A percentile compares a stretch with the other conserved stretches of the same genome.
phyloP scores from a whole-genome alignment of 2,113 vertebrate species.

The Coracopsis vasa region DNA sequence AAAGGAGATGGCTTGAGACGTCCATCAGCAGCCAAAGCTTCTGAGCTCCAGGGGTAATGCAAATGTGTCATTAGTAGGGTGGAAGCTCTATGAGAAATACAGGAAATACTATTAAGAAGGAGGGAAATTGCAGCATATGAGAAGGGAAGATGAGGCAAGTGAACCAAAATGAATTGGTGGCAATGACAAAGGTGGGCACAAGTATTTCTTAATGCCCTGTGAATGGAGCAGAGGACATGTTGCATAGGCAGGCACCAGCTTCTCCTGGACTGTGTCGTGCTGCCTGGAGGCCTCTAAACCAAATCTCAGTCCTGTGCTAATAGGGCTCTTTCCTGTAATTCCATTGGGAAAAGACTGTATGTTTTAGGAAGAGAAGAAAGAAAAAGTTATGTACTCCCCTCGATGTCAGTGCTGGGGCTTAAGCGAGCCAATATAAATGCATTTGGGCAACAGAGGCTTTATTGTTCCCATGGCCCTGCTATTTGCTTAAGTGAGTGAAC shows the following conservation, averaged over 20 bases:
- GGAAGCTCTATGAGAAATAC: not conserved
- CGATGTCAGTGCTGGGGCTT: not conserved
- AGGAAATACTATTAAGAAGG: not conserved
- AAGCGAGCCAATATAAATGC: not conserved
- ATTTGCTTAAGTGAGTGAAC: not conserved
- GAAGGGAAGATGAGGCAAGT: not conserved
- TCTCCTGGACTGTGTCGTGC: not conserved
- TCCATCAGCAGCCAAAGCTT: not conserved
- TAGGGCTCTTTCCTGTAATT: not conserved
- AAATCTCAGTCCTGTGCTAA: not conserved
- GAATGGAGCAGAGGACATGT: accelerated
- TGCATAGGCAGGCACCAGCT: not conserved
- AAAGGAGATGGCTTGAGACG: not conserved
- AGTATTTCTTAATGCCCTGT: not conserved
- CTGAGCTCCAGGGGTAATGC: accelerated
- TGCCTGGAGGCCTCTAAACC: not conserved
- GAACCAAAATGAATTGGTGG: not conserved
- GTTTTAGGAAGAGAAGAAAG: not conserved
- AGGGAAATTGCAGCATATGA: not conserved
- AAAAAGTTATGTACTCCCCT: not conserved
- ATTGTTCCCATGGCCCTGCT: not conserved
- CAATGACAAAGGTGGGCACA: not conserved
- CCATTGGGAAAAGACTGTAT: not conserved
- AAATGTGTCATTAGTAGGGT: accelerated
- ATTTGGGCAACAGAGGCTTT: not conserved